Conservation (phyloP, 2,113 vertebrate genomes). For the Cinclus cinclus region DNA sequence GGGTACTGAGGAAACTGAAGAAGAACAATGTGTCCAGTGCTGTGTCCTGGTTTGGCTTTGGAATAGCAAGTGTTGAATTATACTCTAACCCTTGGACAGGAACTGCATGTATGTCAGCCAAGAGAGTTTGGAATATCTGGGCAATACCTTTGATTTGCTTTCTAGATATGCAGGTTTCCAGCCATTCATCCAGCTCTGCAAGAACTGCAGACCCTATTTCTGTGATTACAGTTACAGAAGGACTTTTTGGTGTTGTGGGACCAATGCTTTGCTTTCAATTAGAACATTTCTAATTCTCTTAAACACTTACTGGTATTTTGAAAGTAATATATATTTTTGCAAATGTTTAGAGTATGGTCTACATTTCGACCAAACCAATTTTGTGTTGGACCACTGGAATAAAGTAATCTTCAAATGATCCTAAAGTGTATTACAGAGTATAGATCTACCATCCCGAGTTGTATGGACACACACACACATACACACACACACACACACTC, state of each 20-base stretch:
- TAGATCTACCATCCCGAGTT: not conserved
- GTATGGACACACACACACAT: too few species aligned
- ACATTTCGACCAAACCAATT: not conserved
- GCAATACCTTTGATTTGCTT: constrained; percentile 7
- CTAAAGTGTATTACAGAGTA: not conserved
- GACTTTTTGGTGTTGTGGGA: not conserved
- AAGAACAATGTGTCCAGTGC: not conserved
- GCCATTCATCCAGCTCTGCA: not conserved
- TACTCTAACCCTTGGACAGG: constrained; percentile 4
- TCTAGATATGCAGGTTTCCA: not conserved
- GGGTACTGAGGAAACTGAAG: constrained; percentile 24
- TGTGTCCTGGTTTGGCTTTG: not conserved
- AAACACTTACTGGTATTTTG: not conserved
- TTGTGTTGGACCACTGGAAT: not conserved
- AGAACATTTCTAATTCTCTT: not conserved
- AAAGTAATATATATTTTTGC: not conserved
- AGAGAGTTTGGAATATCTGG: not conserved
- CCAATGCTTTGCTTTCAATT: not conserved
- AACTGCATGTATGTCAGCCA: constrained; percentile 9
- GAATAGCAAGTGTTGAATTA: not conserved
- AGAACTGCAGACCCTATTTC: not conserved
- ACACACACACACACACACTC: too few species aligned
- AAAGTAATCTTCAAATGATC: not conserved
- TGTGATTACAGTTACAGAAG: not conserved
- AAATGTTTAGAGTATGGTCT: not conserved